These are phyloP conservation scores for Nerophis lumbriciformis DNA, from an alignment of 2,113 vertebrate species.

Conservation along the genomic window DNA sequence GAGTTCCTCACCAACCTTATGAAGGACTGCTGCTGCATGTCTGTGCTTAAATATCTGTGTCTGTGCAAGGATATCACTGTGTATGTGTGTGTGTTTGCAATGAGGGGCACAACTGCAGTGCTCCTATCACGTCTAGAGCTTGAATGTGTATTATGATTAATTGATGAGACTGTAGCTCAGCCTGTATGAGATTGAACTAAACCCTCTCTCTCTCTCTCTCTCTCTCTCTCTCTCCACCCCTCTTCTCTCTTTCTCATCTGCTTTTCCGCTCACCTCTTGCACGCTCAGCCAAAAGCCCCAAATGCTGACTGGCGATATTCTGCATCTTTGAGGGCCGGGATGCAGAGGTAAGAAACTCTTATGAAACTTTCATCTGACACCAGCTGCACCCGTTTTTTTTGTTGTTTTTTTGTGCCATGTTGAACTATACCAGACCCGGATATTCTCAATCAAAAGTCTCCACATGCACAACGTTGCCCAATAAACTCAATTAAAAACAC, in stretches of 20 bases:
- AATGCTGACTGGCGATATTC: slow-evolving; percentile 99
- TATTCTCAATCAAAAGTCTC: slow-evolving; percentile 1
- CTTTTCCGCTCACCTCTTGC: slow-evolving; percentile 34
- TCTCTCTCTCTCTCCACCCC: slow-evolving; percentile 1
- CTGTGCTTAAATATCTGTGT: slow-evolving; percentile 7
- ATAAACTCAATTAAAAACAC: slow-evolving; percentile 5
- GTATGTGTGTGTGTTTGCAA: background rate
- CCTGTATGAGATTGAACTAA: slow-evolving; percentile 60
- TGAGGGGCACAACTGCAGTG: slow-evolving; percentile 24
- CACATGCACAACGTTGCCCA: background rate
- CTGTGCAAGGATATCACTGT: slow-evolving; percentile 11
- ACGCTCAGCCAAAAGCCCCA: slow-evolving; percentile 86
- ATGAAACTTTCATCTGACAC: slow-evolving; percentile 29
- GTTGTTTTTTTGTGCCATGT: background rate
- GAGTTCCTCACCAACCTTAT: slow-evolving; percentile 25
- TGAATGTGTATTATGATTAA: slow-evolving; percentile 66
- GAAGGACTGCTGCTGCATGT: slow-evolving; percentile 22
- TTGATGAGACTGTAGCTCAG: slow-evolving; percentile 66
- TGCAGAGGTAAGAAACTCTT: slow-evolving; percentile 86
- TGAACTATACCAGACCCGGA: no score
- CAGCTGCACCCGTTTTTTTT: background rate
- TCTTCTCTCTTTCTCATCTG: background rate
- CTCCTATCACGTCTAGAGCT: slow-evolving; percentile 53
- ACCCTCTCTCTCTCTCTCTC: slow-evolving; percentile 27
- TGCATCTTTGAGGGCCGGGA: slow-evolving; percentile 91